These are phyloP conservation scores for Apamea monoglypha DNA, from an alignment of 2,888 invertebrate genomes.

Conservation along the genomic window DNA sequence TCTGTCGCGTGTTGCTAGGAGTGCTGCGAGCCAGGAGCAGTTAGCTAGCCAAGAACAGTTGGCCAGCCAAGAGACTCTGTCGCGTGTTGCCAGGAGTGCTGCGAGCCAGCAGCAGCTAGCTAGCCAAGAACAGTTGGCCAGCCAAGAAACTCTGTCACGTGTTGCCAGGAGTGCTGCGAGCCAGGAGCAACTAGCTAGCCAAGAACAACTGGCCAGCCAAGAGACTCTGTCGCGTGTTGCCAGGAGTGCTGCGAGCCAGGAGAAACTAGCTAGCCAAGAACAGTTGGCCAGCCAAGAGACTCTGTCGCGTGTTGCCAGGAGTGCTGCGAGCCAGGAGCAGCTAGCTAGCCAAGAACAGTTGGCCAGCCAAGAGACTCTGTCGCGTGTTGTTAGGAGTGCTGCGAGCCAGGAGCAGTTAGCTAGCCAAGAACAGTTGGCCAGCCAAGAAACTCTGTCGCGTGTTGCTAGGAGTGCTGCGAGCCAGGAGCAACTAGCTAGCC, in stretches of 20 bases:
- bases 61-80: background rate
- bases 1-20: background rate
- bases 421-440: background rate
- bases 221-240: background rate
- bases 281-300: background rate
- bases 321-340: background rate
- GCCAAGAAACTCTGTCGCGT: background rate
- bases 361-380: background rate
- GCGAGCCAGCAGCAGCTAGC: background rate
- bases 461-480: no score
- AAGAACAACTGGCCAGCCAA: background rate
- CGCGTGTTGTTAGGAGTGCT: background rate
- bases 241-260: background rate
- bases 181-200: background rate
- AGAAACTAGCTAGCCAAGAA: background rate
- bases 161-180: background rate
- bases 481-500: background rate
- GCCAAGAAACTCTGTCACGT: background rate
- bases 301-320: background rate
- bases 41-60: background rate
- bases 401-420: background rate
- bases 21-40: background rate
- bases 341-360: background rate
- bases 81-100: slow-evolving; percentile 2
- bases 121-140: background rate